These are phyloP conservation scores for Sarotherodon lohbergeri DNA, from an alignment of 2,113 vertebrate species.

Conservation along the genomic window DNA sequence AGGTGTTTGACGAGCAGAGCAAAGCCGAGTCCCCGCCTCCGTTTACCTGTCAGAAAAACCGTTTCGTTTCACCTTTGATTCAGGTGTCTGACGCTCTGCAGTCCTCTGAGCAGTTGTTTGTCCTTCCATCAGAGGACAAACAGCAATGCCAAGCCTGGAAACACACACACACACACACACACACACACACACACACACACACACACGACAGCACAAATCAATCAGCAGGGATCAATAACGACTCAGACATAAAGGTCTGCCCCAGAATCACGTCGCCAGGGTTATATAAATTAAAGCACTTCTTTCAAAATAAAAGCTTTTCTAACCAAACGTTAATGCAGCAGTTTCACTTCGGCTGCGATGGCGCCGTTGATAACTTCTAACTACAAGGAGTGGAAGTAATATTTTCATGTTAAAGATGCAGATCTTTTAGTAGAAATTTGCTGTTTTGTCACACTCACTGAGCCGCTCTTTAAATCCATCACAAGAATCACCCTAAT, in stretches of 20 bases:
- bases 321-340: background rate
- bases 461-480: background rate
- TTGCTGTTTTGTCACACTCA: background rate
- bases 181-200: background rate
- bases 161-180: background rate
- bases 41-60: background rate
- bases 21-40: accelerated
- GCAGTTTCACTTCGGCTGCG: background rate
- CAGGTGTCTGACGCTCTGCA: background rate
- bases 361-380: accelerated
- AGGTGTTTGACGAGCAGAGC: background rate
- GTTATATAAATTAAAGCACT: background rate
- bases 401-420: background rate
- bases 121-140: background rate
- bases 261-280: background rate
- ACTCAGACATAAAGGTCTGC: background rate
- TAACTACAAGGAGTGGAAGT: background rate
- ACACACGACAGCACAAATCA: background rate
- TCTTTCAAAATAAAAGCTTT: background rate
- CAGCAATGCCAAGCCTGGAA: background rate
- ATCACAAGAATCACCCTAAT: background rate
- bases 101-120: background rate
- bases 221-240: background rate
- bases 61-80: too few relatives aligned
- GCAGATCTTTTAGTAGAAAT: background rate